phyloP scores from a whole-genome alignment of 2,113 vertebrate genomes.

The Elephantulus edwardii region DNA sequence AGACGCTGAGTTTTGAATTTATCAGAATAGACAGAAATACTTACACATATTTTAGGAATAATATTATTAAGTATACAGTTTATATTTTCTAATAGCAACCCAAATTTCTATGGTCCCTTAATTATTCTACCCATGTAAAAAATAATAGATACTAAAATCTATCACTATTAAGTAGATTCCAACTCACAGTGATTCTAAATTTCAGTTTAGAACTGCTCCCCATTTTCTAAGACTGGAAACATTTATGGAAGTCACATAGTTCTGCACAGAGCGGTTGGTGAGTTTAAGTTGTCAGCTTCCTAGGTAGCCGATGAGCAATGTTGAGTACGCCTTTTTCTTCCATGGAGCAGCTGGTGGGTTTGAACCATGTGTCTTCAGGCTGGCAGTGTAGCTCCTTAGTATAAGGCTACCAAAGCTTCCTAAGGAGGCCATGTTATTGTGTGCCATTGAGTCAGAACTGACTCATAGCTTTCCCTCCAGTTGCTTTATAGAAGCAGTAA shows the following conservation, averaged over 20 bases:
- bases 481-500: too few relatives aligned
- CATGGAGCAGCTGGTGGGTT: not conserved
- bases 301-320: not conserved
- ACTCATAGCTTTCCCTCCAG: too few relatives aligned
- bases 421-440: too few relatives aligned
- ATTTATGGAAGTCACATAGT: not conserved
- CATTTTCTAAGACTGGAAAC: not conserved
- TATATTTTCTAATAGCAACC: not conserved
- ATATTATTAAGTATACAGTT: not conserved
- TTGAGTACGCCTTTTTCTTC: too few relatives aligned
- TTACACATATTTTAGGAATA: not conserved
- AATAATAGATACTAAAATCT: not conserved
- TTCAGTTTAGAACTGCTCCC: not conserved
- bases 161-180: not conserved
- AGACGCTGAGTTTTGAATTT: not conserved
- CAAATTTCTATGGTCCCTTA: not conserved
- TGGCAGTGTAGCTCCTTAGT: too few relatives aligned
- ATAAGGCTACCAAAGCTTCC: too few relatives aligned
- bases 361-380: too few relatives aligned
- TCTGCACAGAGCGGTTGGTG: not conserved
- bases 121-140: not conserved
- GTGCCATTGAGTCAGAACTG: too few relatives aligned
- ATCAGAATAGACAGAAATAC: not conserved
- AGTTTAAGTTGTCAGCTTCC: not conserved
- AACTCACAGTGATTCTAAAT: not conserved